phyloP scores from a whole-genome alignment of 1,140 invertebrate genomes.

The Planococcus citri region DNA sequence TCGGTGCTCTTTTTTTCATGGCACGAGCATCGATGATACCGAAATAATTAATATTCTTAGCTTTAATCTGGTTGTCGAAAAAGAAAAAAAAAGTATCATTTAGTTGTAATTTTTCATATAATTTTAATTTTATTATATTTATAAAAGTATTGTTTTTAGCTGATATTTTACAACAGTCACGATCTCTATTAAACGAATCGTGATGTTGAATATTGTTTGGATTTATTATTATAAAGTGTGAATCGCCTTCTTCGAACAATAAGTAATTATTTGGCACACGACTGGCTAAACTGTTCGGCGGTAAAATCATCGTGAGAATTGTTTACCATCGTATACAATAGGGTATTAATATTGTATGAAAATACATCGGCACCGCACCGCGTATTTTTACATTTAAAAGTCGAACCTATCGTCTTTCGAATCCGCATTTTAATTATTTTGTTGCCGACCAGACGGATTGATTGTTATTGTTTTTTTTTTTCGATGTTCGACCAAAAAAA shows the following conservation, averaged over 20 bases:
- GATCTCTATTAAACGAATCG: slow-evolving; percentile 13
- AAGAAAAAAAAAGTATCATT: background rate
- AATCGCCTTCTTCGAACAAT: slow-evolving; percentile 14
- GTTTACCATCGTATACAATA: slow-evolving; percentile 9
- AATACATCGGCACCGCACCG: background rate
- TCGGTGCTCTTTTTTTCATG: too few species aligned
- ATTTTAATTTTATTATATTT: background rate
- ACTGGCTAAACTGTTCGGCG: background rate
- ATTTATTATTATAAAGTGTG: slow-evolving; percentile 12
- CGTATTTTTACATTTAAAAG: too few species aligned
- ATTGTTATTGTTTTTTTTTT: too few species aligned
- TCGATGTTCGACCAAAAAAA: too few species aligned
- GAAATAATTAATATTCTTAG: background rate
- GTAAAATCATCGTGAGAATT: slow-evolving; percentile 6
- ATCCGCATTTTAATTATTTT: background rate
- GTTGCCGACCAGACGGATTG: too few species aligned
- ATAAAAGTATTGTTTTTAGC: slow-evolving; percentile 12
- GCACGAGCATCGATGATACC: background rate
- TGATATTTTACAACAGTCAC: slow-evolving; percentile 17
- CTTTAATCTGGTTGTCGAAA: background rate
- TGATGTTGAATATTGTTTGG: background rate
- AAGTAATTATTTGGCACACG: slow-evolving; percentile 19
- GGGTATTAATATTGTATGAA: background rate
- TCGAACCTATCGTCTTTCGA: background rate
- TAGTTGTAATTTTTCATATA: background rate